Base-by-base conservation (phyloP, 2,113 vertebrate genomes). In the Siniperca knerii region DNA sequence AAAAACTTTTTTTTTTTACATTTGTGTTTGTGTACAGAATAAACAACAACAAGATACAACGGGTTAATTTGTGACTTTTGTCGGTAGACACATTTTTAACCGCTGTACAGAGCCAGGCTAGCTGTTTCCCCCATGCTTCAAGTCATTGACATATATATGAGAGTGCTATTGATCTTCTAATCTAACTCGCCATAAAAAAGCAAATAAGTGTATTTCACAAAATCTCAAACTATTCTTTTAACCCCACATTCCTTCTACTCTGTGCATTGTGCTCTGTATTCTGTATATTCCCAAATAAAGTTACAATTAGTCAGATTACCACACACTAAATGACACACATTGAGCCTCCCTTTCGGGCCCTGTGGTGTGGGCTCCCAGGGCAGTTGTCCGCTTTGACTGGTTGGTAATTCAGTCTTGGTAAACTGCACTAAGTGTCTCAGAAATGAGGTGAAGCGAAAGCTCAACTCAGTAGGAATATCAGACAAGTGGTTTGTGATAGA, bases 391-490 rank as follows among this genome's bases (percentile, higher is more conserved):
- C 16, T 15, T 44, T 29, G n/a, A 16, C 44, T 52, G 40, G 10
- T 50, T 66, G 8, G 11, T 71, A 16, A 79, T 65, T 74, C 40
- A 46, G 33, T 8, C 65, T 37, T 15, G n/a, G 57, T 16, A 25
- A 78, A 33, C 70, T 40, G 69, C 46, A 15, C 29, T 10, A 12
- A 90, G 72, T 55, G 58, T 37, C 35, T 73, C 66, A 42, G 50
- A 75, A 71, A 81, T 58, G 50, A 75, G 58, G 29, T 15, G 8
- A 61, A 62, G 72, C 35, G 29, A 83, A 88, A 76, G 81, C 23
- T 58, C 64, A 69, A 60, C 74, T 75, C 80, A 67, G 69, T 77
- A n/a, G 33, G 48, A 86, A 82, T 78, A 90, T 82, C 37, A 74
- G 72, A 79, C 75, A 72, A 57, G 79, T 72, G 68, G 74, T 75